Percentiles rank a stretch among this genome's conserved stretches.
Conservation (phyloP, 1,140 invertebrate species). For the Drosophila subpulchrella region DNA sequence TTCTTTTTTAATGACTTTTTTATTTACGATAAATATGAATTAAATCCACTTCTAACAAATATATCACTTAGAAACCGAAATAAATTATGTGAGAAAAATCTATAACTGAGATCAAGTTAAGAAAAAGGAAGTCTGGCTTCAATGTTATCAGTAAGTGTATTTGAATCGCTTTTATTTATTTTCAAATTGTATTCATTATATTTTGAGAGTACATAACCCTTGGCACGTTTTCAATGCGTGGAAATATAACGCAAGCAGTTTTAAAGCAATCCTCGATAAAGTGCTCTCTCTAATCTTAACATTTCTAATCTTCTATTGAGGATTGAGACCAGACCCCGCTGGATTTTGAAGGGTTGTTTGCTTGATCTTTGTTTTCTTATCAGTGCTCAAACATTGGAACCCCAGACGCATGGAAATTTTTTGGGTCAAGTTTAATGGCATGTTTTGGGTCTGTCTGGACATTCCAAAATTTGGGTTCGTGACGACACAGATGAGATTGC, state of each 20-base stretch:
- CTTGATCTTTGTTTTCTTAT: background rate
- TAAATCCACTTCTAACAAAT: too few relatives aligned
- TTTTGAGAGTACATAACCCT: background rate
- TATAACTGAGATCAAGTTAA: too few relatives aligned
- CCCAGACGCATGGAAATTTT: constrained; percentile 20
- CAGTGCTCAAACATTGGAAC: constrained; percentile 1
- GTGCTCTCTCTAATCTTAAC: background rate
- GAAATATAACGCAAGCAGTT: background rate
- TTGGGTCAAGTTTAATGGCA: background rate
- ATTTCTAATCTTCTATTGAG: background rate
- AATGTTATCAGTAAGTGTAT: too few relatives aligned
- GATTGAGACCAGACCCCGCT: background rate
- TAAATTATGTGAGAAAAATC: too few relatives aligned
- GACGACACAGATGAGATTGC: constrained; percentile 18
- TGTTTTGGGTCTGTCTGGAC: constrained; percentile 2
- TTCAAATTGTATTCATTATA: background rate
- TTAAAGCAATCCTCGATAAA: background rate
- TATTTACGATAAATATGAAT: too few relatives aligned
- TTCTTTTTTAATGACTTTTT: too few relatives aligned
- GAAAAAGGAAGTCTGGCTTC: too few relatives aligned
- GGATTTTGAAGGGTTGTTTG: constrained; percentile 1
- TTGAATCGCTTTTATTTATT: background rate
- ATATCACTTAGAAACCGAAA: too few relatives aligned
- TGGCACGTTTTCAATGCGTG: constrained; percentile 10
- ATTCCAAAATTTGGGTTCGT: background rate